Conservation (phyloP, 2,888 invertebrate genomes). For the Icerya purchasi region DNA sequence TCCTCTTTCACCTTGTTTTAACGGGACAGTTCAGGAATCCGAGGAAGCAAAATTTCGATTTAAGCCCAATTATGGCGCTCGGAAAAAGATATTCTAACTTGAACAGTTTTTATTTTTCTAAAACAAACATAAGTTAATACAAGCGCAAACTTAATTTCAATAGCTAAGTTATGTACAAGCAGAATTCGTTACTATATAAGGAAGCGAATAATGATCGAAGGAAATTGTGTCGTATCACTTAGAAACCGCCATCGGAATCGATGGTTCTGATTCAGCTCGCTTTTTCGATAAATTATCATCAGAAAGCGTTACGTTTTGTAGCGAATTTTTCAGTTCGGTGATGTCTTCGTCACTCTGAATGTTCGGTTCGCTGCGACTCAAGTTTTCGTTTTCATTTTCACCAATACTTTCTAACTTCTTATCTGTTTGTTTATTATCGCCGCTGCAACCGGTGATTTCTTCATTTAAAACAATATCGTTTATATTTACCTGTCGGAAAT, state of each 20-base stretch:
- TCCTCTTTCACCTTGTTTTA: no score
- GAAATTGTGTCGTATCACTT: no score
- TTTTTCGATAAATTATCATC: slow-evolving; percentile 9
- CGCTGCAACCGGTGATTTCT: not conserved
- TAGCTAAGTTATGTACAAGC: no score
- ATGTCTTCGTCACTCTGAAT: slow-evolving; percentile 8
- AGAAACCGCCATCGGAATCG: not conserved
- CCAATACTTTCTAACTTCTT: slow-evolving; percentile 13
- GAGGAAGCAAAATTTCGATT: no score
- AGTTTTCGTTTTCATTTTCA: slow-evolving; percentile 12
- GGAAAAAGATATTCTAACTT: no score
- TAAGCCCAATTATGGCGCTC: no score
- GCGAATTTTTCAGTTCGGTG: slow-evolving; percentile 1
- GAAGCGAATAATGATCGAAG: no score
- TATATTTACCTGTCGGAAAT: slow-evolving; percentile 6
- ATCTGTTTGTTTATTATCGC: not conserved
- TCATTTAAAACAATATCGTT: slow-evolving; percentile 11
- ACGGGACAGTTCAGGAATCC: no score
- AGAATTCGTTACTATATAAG: no score
- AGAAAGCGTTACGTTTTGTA: slow-evolving; percentile 6
- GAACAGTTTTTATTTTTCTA: no score
- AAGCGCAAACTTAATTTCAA: no score
- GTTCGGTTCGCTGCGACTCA: slow-evolving; percentile 13
- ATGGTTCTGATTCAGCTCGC: slow-evolving; percentile 13
- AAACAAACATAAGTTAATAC: no score